These are phyloP conservation scores for Sorex maritimensis DNA, from an alignment of 2,797 vertebrate species.

Conservation along the genomic window DNA sequence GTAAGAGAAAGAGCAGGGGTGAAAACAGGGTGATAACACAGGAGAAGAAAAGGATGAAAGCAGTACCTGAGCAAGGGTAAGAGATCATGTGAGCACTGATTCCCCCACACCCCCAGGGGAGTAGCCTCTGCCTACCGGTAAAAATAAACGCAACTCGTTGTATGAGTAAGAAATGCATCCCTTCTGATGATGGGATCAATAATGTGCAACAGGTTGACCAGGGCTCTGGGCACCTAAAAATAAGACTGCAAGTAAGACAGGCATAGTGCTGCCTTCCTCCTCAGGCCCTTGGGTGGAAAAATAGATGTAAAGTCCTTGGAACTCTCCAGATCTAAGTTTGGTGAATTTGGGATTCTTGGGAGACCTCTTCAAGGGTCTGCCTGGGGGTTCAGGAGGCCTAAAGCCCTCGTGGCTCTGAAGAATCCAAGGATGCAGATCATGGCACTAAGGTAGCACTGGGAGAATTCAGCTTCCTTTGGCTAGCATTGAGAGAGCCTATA, in stretches of 20 bases:
- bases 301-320: too few relatives aligned
- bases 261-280: not conserved
- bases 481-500: not conserved
- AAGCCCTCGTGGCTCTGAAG: not conserved
- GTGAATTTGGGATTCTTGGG: not conserved
- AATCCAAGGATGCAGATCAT: not conserved
- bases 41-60: too few relatives aligned
- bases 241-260: not conserved
- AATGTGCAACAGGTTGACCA: constrained; percentile 96
- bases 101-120: not conserved
- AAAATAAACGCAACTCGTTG: constrained; percentile 91
- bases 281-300: not conserved
- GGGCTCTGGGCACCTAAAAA: constrained; percentile 94
- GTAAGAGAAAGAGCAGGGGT: too few relatives aligned
- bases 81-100: too few relatives aligned
- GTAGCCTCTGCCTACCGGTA: constrained; percentile 88
- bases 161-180: constrained; percentile 90
- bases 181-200: constrained; percentile 91
- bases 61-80: too few relatives aligned
- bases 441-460: not conserved
- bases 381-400: too few relatives aligned
- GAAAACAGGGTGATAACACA: too few relatives aligned
- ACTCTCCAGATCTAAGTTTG: not conserved
- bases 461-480: not conserved
- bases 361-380: too few relatives aligned